phyloP scores from a whole-genome alignment of 2,888 invertebrate species.

The Cyrtodaria siliqua region DNA sequence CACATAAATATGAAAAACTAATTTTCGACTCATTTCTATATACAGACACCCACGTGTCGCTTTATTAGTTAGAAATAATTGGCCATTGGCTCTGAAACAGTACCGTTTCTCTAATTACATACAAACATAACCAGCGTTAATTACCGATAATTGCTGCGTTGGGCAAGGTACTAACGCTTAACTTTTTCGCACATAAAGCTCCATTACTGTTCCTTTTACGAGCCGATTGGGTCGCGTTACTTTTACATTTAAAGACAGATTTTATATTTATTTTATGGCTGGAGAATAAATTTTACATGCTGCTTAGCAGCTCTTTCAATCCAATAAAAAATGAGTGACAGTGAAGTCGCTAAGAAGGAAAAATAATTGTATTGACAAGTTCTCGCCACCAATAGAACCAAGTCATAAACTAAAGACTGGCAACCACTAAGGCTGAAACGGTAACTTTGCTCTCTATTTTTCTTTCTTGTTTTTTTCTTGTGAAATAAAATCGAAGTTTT shows the following conservation, averaged over 20 bases:
- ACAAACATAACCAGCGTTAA: constrained; percentile 44
- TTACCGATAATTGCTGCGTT: constrained; percentile 37
- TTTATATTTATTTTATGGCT: constrained; percentile 62
- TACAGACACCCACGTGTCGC: constrained; percentile 7
- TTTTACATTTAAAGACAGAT: constrained; percentile 43
- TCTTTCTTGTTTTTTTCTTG: too few relatives aligned
- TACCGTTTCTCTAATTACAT: constrained; percentile 34
- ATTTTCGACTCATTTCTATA: background rate
- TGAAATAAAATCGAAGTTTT: too few relatives aligned
- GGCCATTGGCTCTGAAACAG: constrained; percentile 8
- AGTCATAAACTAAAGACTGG: too few relatives aligned
- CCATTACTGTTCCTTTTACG: constrained; percentile 37
- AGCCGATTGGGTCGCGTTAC: constrained; percentile 25
- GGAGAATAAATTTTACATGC: constrained; percentile 54
- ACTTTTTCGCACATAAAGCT: constrained; percentile 54
- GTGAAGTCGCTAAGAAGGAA: background rate
- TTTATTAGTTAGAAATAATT: constrained; percentile 8
- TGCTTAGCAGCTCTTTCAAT: constrained; percentile 53
- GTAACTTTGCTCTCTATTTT: too few relatives aligned
- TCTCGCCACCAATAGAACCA: too few relatives aligned
- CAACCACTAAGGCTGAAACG: too few relatives aligned
- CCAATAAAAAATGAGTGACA: constrained; percentile 21
- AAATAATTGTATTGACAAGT: too few relatives aligned
- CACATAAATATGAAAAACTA: background rate
- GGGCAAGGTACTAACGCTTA: constrained; percentile 35